Base-by-base conservation (phyloP, 2,888 invertebrate genomes). In the Polydesmus complanatus region DNA sequence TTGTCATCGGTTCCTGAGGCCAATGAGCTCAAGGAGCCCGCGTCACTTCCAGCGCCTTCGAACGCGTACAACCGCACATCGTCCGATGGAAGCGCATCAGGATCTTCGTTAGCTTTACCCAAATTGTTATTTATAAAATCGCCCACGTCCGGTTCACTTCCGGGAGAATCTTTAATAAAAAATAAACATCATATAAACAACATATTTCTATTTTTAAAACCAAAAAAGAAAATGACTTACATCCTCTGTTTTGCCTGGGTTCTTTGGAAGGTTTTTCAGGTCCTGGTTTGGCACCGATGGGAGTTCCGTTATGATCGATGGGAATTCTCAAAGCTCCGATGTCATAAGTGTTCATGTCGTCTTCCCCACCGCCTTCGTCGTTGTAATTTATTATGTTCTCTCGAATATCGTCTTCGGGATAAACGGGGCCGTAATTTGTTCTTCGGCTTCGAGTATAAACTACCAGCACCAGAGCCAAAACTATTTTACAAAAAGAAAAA, bases 351-450 rank as follows among this genome's bases (percentile, higher is more conserved):
- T 94, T 90, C 72, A 80, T 79, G 72, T 98, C 97, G 0, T 92
- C 92, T 73, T 98, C 93, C 72, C 97, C 97, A 71, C 96, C 96
- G 19, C 97, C 97, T 74, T 98, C 97, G 70, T 97, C 96, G 71
- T 94, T 92, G 71, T 98, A 97, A 68, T 92, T 91, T 68, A 97
- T 91, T 64, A 98, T 94, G 69, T 93, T 98, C 74, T 97, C 97
- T 62, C 96, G 79, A 37, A 95, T 93, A 71, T 97, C 95, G 70
- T 97, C 95, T 66, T 93, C 84, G 2, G 77, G 76, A 68, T 95
- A 92, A 71, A 91, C 91, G 71, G 87, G 87, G 51, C 87, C 85
- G 78, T 89, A 84, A 61, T 88, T 88, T 27, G 72, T 71, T 69
- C 88, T 88, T 62, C 89, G 86, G 67, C 90, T 82, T 18, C 74